Conservation (phyloP, 1,140 invertebrate genomes). For the Zelostemma sp. region DNA sequence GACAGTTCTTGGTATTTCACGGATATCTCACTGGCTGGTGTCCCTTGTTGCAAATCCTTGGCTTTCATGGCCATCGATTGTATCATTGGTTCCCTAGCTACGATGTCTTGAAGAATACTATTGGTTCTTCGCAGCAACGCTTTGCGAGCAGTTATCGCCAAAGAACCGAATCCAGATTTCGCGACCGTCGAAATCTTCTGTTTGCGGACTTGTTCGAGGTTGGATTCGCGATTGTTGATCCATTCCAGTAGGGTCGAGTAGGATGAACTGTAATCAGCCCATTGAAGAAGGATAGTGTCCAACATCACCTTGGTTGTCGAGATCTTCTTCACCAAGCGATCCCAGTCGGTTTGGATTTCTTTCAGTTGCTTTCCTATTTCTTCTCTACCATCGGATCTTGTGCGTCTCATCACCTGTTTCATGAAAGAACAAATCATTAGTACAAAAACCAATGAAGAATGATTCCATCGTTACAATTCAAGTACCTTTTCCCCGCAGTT, state of each 20-base stretch:
- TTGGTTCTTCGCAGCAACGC: slow-evolving; percentile 91
- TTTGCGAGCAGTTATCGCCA: slow-evolving; percentile 87
- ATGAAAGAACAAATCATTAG: background rate
- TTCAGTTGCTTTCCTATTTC: slow-evolving; percentile 89
- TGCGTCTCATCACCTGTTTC: slow-evolving; percentile 73
- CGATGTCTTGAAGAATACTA: slow-evolving; percentile 94
- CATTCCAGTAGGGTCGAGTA: slow-evolving; percentile 93
- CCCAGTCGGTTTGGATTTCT: slow-evolving; percentile 94
- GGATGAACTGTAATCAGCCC: slow-evolving; percentile 95
- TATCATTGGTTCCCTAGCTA: slow-evolving; percentile 95
- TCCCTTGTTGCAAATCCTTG: slow-evolving; percentile 87
- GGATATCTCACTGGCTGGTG: slow-evolving; percentile 89
- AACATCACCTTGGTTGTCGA: slow-evolving; percentile 92
- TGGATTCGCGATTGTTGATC: slow-evolving; percentile 94
- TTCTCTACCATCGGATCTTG: slow-evolving; percentile 90
- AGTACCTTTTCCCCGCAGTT: slow-evolving; percentile 92
- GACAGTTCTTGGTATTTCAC: slow-evolving; percentile 91
- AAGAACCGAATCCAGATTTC: slow-evolving; percentile 80
- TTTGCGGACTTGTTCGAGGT: slow-evolving; percentile 93
- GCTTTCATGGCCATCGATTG: slow-evolving; percentile 93
- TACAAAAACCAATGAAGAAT: background rate
- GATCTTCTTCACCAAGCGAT: slow-evolving; percentile 91
- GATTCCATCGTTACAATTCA: background rate
- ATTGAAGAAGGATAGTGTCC: slow-evolving; percentile 92
- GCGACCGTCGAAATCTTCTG: slow-evolving; percentile 85